phyloP scores from a whole-genome alignment of 2,888 invertebrate genomes.

The Griposia aprilina region DNA sequence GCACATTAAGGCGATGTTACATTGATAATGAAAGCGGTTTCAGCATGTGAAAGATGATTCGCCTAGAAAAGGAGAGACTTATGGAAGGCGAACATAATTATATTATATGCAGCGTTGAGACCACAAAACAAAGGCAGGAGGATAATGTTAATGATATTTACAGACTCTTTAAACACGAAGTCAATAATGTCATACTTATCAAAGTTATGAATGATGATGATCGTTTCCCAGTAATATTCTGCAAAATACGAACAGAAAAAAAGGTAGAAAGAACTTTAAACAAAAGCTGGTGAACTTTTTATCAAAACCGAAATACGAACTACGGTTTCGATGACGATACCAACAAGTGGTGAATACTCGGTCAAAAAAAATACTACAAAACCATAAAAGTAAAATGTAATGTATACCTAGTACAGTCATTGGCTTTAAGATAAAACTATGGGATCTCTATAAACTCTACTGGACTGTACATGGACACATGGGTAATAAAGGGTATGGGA shows the following conservation, averaged over 20 bases:
- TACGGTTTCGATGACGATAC: background rate
- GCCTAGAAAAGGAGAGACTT: background rate
- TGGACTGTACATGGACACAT: background rate
- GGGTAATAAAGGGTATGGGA: background rate
- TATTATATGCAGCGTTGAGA: background rate
- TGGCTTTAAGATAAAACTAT: background rate
- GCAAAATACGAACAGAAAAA: background rate
- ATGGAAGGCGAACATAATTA: background rate
- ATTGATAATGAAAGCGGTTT: slow-evolving; percentile 3
- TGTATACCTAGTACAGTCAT: background rate
- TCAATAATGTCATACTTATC: background rate
- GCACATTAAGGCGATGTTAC: background rate
- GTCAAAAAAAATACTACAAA: background rate
- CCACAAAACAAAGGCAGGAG: too few relatives aligned
- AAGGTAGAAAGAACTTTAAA: background rate
- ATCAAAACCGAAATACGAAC: background rate
- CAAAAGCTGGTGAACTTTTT: background rate
- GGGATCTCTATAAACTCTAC: background rate
- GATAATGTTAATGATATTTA: background rate
- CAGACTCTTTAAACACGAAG: background rate
- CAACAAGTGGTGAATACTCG: background rate
- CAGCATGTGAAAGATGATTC: background rate
- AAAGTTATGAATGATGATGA: background rate
- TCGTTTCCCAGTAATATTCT: background rate
- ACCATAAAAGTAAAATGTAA: background rate